A percentile compares a stretch with the other conserved stretches of the same genome.
Evolutionary conservation across 2,113 vertebrate genomes (phyloP).

Genomic region (Mormyrus lacerda): DNA sequence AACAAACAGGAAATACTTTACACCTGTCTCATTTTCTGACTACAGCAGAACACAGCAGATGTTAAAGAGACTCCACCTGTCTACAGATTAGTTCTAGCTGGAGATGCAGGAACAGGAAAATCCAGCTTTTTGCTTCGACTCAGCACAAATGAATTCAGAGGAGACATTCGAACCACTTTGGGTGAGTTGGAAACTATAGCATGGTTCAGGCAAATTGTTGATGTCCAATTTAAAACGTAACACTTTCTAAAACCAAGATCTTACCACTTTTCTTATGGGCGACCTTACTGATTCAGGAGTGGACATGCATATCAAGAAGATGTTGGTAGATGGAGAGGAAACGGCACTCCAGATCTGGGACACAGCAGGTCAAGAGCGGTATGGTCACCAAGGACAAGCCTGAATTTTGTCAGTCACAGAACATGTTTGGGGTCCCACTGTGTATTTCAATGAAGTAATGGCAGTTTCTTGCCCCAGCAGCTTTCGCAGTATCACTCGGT

Average conservation of each 20-base stretch:
- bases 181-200: slow-evolving; percentile 36
- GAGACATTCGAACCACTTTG: slow-evolving; percentile 56
- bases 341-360: slow-evolving; percentile 27
- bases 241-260: slow-evolving; percentile 13
- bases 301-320: slow-evolving; percentile 42
- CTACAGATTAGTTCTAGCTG: slow-evolving; percentile 58
- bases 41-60: slow-evolving; percentile 3
- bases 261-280: background rate
- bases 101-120: slow-evolving; percentile 59
- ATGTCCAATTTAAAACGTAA: slow-evolving; percentile 59
- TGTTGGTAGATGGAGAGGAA: slow-evolving; percentile 36
- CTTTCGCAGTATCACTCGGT: slow-evolving; percentile 60
- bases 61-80: slow-evolving; percentile 26
- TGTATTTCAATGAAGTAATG: background rate
- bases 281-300: slow-evolving; percentile 21
- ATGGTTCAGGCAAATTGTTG: background rate
- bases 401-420: background rate
- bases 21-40: background rate
- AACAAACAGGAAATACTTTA: background rate
- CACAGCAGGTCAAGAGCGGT: slow-evolving; percentile 35
- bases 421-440: background rate
- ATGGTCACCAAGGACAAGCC: background rate
- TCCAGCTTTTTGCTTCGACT: slow-evolving; percentile 64
- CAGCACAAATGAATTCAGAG: slow-evolving; percentile 57
- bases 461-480: slow-evolving; percentile 25